Conservation (phyloP, 2,113 vertebrate genomes). For the Microtus ochrogaster region DNA sequence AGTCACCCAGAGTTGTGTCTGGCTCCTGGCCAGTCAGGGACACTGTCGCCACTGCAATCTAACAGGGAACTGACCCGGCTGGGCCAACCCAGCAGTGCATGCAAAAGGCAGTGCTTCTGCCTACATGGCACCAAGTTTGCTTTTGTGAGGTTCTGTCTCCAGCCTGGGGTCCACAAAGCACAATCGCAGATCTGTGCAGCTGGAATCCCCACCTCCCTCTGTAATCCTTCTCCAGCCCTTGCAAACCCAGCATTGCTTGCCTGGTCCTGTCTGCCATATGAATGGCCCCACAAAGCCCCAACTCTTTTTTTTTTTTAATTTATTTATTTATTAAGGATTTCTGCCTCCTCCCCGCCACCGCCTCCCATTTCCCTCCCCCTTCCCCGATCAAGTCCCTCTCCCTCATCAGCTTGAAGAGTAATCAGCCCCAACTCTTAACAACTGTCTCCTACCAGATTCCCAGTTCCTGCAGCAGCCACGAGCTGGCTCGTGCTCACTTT, state of each 20-base stretch:
- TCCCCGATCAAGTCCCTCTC: too few relatives aligned
- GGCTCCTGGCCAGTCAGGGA: background rate
- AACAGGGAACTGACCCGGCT: background rate
- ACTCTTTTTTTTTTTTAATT: too few relatives aligned
- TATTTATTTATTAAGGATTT: too few relatives aligned
- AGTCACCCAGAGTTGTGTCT: background rate
- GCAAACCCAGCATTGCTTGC: background rate
- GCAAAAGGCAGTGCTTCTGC: background rate
- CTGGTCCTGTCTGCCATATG: background rate
- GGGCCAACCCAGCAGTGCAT: background rate
- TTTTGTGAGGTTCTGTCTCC: background rate
- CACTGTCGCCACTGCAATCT: background rate
- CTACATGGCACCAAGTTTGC: rapidly evolving
- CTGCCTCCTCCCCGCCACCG: too few relatives aligned
- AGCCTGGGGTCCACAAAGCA: background rate
- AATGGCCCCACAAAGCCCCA: background rate
- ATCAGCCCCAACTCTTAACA: background rate
- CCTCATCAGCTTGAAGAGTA: too few relatives aligned
- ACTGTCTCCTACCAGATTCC: background rate
- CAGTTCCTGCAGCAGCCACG: background rate
- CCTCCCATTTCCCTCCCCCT: too few relatives aligned
- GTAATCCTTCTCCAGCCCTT: background rate
- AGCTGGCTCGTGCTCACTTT: background rate
- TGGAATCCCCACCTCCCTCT: background rate
- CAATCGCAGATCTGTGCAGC: background rate